These are phyloP conservation scores for Colletes collaris DNA, from an alignment of 2,888 invertebrate species.

Conservation along the genomic window DNA sequence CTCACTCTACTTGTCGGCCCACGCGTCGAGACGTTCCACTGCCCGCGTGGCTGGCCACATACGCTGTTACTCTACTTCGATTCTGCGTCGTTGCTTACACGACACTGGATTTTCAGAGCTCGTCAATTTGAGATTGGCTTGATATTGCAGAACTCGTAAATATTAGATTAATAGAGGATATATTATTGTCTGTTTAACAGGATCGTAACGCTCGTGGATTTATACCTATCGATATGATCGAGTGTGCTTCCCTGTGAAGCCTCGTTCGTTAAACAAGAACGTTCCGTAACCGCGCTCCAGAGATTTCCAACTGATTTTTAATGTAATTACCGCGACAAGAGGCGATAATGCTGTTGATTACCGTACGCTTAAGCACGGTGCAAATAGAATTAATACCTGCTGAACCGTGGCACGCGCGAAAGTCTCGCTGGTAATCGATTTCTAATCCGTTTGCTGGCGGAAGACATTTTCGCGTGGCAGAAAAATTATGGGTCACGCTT, in stretches of 20 bases:
- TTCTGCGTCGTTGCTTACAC: too few species aligned
- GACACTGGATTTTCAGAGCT: too few species aligned
- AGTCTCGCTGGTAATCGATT: neutral
- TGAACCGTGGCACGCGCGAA: conserved; percentile 7
- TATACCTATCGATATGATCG: too few species aligned
- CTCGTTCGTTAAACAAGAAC: conserved; percentile 16
- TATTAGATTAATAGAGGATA: too few species aligned
- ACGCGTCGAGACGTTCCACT: neutral
- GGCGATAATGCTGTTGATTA: conserved; percentile 33
- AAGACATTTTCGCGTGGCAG: neutral
- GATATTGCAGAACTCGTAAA: too few species aligned
- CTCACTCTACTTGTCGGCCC: neutral
- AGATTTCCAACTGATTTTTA: conserved; percentile 21
- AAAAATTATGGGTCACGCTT: too few species aligned
- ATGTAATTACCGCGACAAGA: conserved; percentile 16
- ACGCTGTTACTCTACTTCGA: conserved; percentile 19
- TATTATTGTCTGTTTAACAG: too few species aligned
- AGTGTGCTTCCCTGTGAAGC: too few species aligned
- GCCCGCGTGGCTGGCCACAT: conserved; percentile 12
- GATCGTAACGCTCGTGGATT: too few species aligned
- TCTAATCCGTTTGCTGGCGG: neutral
- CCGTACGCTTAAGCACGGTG: conserved; percentile 12
- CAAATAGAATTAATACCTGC: conserved; percentile 24
- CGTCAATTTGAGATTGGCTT: too few species aligned
- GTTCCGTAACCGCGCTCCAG: conserved; percentile 1